These are phyloP conservation scores for Lagodon rhomboides DNA, from an alignment of 2,797 vertebrate genomes.

Conservation along the genomic window DNA sequence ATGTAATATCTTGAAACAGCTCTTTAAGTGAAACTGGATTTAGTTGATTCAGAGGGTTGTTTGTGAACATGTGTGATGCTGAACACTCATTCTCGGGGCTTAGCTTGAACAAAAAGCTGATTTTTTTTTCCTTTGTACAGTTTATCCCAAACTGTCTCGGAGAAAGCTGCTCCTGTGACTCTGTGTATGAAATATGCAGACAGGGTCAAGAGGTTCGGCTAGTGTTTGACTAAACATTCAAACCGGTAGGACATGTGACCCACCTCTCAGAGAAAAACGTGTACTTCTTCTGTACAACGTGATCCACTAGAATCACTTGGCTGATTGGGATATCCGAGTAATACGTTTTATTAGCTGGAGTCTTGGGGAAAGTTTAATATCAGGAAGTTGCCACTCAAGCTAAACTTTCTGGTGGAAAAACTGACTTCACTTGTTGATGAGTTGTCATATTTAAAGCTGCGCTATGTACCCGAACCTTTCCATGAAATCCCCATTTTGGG, in stretches of 20 bases:
- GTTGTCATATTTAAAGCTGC: conserved; percentile 23
- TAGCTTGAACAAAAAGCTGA: too few relatives aligned
- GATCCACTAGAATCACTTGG: not conserved
- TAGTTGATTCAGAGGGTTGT: not conserved
- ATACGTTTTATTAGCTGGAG: not conserved
- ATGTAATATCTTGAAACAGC: not conserved
- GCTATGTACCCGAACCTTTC: conserved; percentile 8
- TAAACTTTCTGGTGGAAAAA: not conserved
- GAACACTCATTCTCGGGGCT: too few relatives aligned
- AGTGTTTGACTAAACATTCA: not conserved
- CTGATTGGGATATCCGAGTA: too few relatives aligned
- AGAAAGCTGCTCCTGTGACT: conserved; percentile 5
- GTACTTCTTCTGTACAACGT: too few relatives aligned
- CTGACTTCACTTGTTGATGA: conserved; percentile 3
- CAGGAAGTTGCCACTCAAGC: not conserved
- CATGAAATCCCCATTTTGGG: conserved; percentile 25
- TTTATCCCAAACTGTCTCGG: conserved; percentile 5
- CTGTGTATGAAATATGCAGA: conserved; percentile 27
- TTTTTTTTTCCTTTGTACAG: not conserved
- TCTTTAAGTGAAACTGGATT: not conserved
- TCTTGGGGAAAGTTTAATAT: conserved; percentile 2
- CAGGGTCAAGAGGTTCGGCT: conserved; percentile 25
- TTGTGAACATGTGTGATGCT: not conserved
- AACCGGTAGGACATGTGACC: not conserved
- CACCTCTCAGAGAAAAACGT: too few relatives aligned